Evolutionary conservation across 2,113 vertebrate species (phyloP).

Genomic region (Opisthocomus hoazin): DNA sequence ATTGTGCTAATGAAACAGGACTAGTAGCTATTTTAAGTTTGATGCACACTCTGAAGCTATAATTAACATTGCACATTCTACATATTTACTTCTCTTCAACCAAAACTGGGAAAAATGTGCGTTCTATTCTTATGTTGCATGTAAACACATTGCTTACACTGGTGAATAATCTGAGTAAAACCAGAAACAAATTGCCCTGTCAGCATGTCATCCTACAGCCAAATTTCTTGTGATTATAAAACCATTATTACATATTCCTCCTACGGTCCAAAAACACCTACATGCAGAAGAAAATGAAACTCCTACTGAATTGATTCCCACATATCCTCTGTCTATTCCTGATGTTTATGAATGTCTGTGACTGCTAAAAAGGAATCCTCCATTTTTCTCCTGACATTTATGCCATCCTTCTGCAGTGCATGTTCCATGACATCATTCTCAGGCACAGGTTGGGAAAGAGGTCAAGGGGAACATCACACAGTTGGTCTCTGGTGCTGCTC

Average conservation of each 20-base stretch:
- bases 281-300: conserved; percentile 17
- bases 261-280: conserved; percentile 9
- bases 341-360: background rate
- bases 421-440: accelerated
- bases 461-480: background rate
- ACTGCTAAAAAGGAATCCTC: background rate
- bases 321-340: background rate
- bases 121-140: background rate
- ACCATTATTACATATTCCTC: conserved; percentile 45
- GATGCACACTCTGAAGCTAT: background rate
- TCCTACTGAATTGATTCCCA: conserved; percentile 4
- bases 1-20: conserved; percentile 1
- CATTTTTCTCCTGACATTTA: background rate
- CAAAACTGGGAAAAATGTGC: background rate
- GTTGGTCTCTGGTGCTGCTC: background rate
- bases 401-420: background rate
- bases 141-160: background rate
- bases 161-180: conserved; percentile 7
- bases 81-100: background rate
- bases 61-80: background rate
- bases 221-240: conserved; percentile 27
- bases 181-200: background rate
- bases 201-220: background rate
- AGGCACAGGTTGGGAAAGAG: background rate
- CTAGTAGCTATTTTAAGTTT: conserved; percentile 26